These are phyloP conservation scores for Neostethus bicornis DNA, from an alignment of 2,797 vertebrate species.

Conservation along the genomic window DNA sequence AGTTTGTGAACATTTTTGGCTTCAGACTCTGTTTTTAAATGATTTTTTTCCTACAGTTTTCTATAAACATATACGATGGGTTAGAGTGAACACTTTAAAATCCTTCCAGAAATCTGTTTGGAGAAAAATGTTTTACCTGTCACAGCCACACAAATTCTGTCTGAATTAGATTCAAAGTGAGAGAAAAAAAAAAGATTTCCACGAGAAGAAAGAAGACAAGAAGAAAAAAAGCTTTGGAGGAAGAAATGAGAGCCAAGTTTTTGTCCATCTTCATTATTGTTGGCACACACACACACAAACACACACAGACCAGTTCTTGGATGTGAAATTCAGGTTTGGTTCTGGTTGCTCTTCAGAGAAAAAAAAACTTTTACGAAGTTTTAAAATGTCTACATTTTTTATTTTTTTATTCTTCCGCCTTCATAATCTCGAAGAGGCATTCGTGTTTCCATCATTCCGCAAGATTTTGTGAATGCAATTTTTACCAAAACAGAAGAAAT, in stretches of 20 bases:
- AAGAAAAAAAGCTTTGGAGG: slow-evolving; percentile 5
- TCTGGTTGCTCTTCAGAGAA: slow-evolving; percentile 42
- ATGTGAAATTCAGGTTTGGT: slow-evolving; percentile 34
- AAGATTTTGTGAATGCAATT: too few relatives aligned
- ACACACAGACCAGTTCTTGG: slow-evolving; percentile 19
- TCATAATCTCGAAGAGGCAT: too few relatives aligned
- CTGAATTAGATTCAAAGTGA: slow-evolving; percentile 16
- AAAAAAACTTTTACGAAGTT: slow-evolving; percentile 20
- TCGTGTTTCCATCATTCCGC: too few relatives aligned
- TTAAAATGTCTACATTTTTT: slow-evolving; percentile 16
- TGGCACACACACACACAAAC: slow-evolving; percentile 24
- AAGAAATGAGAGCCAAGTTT: slow-evolving; percentile 48
- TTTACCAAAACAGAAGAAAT: too few relatives aligned
- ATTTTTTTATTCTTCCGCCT: too few relatives aligned
- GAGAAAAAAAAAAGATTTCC: slow-evolving; percentile 3
- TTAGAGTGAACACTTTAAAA: slow-evolving; percentile 15
- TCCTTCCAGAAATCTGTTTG: slow-evolving; percentile 15
- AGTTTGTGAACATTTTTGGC: slow-evolving; percentile 21
- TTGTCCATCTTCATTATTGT: slow-evolving; percentile 60
- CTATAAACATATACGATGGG: slow-evolving; percentile 18
- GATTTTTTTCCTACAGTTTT: slow-evolving; percentile 2
- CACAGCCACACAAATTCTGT: background rate
- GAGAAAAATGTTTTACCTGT: slow-evolving; percentile 32
- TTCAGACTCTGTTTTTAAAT: background rate
- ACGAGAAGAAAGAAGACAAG: slow-evolving; percentile 14